Percentiles rank a stretch among this genome's conserved stretches.
These are phyloP conservation scores for Antigone vipio DNA, from an alignment of 2,113 vertebrate genomes.

Conservation along the genomic window DNA sequence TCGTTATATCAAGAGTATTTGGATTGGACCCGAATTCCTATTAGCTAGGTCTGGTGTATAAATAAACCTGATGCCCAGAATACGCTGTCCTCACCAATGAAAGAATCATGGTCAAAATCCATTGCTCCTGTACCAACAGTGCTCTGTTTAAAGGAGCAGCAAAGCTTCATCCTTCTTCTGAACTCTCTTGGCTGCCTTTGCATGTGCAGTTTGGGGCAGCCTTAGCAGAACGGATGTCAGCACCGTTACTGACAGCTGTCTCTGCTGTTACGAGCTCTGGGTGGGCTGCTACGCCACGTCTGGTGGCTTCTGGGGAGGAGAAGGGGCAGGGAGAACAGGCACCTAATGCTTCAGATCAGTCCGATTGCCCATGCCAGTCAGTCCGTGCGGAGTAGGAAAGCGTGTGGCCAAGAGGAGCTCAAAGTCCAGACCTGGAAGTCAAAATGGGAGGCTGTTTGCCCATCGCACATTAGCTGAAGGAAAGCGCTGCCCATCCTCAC, in stretches of 20 bases:
- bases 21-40: neutral
- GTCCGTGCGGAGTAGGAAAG: rapidly evolving
- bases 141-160: neutral
- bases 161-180: neutral
- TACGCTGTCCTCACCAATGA: neutral
- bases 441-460: neutral
- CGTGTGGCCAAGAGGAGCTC: neutral
- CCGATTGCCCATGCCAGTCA: rapidly evolving
- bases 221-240: rapidly evolving
- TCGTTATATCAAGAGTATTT: neutral
- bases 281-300: neutral
- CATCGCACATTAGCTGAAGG: rapidly evolving
- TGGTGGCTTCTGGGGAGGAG: neutral
- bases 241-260: rapidly evolving
- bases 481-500: rapidly evolving
- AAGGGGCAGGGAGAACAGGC: neutral
- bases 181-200: neutral
- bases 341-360: rapidly evolving
- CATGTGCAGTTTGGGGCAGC: neutral
- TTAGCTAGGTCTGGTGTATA: constrained; percentile 25
- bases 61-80: constrained; percentile 5
- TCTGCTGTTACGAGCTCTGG: neutral
- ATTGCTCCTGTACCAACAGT: neutral
- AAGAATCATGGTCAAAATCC: neutral
- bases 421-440: neutral